Percentiles rank a stretch among this genome's conserved stretches.
These are phyloP conservation scores for Trochalopteron elliotii DNA, from an alignment of 2,113 vertebrate species.

Conservation along the genomic window DNA sequence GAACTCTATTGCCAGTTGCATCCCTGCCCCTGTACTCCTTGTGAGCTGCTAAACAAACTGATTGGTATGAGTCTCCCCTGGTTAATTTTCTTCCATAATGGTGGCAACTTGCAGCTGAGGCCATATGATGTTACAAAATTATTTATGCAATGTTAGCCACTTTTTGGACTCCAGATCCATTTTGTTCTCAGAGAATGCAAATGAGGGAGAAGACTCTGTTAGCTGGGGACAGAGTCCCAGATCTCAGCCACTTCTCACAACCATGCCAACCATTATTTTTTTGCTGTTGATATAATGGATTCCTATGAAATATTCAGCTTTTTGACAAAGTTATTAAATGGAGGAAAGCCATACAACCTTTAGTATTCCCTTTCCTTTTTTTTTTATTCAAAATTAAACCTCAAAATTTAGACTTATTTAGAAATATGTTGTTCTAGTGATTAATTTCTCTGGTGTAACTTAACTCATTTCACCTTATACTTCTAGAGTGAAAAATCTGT, in stretches of 20 bases:
- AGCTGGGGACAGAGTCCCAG: constrained; percentile 61
- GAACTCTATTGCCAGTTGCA: constrained; percentile 73
- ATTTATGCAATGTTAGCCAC: constrained; percentile 81
- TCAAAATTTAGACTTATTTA: constrained; percentile 3
- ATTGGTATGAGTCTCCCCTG: constrained; percentile 82
- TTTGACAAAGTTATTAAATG: constrained; percentile 67
- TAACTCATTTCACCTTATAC: background rate
- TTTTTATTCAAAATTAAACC: constrained; percentile 34
- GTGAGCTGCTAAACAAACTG: constrained; percentile 79
- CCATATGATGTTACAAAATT: constrained; percentile 83
- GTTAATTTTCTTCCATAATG: constrained; percentile 83
- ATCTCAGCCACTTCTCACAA: constrained; percentile 48
- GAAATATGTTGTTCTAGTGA: background rate
- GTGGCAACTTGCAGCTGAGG: constrained; percentile 84
- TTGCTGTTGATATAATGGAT: constrained; percentile 40
- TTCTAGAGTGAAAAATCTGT: background rate
- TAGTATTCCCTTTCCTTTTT: background rate
- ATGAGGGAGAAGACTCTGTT: constrained; percentile 63
- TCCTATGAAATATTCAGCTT: constrained; percentile 68
- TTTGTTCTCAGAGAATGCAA: constrained; percentile 70
- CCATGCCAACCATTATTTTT: constrained; percentile 65
- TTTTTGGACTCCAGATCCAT: constrained; percentile 76
- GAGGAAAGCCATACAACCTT: constrained; percentile 31
- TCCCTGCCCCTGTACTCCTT: constrained; percentile 75
- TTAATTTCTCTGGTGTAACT: constrained; percentile 23